Evolutionary conservation across 2,797 vertebrate genomes (phyloP).

Genomic region (Silurus aristotelis): DNA sequence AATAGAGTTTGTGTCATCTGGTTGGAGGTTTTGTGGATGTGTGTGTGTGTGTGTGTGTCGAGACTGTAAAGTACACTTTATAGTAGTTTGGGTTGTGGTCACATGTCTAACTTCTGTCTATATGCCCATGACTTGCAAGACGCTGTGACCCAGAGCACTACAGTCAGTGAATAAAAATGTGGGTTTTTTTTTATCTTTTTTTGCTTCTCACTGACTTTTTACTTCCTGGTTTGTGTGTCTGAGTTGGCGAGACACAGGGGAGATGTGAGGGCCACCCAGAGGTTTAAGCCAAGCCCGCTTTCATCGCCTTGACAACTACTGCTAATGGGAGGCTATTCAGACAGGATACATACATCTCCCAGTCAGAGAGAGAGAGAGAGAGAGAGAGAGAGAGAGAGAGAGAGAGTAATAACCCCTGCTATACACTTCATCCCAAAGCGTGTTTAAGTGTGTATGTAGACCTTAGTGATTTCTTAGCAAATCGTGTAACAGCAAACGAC

Average conservation of each 20-base stretch:
- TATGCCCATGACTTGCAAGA: neutral
- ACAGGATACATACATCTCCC: neutral
- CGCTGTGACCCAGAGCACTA: neutral
- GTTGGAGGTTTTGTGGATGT: neutral
- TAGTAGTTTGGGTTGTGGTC: neutral
- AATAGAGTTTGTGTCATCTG: neutral
- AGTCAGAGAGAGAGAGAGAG: neutral
- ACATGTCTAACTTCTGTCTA: neutral
- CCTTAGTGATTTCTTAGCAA: neutral
- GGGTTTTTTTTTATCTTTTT: neutral
- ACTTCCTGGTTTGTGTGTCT: neutral
- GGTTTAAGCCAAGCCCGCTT: constrained; percentile 15
- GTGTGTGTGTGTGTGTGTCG: neutral
- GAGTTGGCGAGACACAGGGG: neutral
- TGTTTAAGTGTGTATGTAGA: neutral
- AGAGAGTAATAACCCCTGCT: neutral
- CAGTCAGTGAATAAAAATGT: neutral
- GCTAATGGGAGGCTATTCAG: constrained; percentile 23
- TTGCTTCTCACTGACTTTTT: neutral
- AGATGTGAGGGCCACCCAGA: constrained; percentile 10
- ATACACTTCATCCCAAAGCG: neutral
- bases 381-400: neutral
- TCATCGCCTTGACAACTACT: constrained; percentile 23
- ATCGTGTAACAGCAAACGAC: neutral
- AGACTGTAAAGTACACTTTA: neutral